Conservation (phyloP, 1,140 invertebrate genomes). For the Triops longicaudatus region DNA sequence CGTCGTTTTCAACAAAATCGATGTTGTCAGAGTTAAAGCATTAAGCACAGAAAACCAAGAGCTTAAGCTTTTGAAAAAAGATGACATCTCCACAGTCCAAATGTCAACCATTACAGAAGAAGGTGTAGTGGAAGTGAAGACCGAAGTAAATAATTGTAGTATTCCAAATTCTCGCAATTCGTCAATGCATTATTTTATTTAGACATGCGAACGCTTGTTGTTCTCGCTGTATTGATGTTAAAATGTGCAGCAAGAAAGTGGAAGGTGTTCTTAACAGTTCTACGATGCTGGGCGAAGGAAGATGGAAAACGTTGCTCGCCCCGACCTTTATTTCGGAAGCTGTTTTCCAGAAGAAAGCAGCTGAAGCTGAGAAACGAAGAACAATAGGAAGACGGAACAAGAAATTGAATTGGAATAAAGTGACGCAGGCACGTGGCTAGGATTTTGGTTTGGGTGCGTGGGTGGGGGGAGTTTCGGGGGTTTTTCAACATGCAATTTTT, state of each 20-base stretch:
- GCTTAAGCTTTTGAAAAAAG: constrained; percentile 48
- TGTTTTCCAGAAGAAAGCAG: constrained; percentile 51
- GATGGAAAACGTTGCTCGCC: constrained; percentile 68
- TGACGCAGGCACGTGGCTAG: too few relatives aligned
- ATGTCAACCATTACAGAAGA: constrained; percentile 90
- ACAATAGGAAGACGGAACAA: constrained; percentile 69
- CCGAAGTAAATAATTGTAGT: constrained; percentile 43
- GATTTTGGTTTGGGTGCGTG: too few relatives aligned
- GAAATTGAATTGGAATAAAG: constrained; percentile 87
- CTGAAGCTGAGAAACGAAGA: constrained; percentile 36
- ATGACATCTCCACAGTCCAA: constrained; percentile 66
- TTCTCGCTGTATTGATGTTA: constrained; percentile 83
- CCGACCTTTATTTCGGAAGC: constrained; percentile 67
- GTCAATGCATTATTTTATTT: neutral
- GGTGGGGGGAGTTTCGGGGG: too few relatives aligned
- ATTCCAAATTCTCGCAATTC: constrained; percentile 25
- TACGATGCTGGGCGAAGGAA: constrained; percentile 81
- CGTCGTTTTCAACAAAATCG: constrained; percentile 87
- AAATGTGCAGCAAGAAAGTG: constrained; percentile 85
- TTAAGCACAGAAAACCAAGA: constrained; percentile 59
- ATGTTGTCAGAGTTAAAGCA: constrained; percentile 74
- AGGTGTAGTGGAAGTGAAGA: constrained; percentile 88
- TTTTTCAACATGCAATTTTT: too few relatives aligned
- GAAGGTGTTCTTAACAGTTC: constrained; percentile 81
- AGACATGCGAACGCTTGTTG: constrained; percentile 88